Conservation (phyloP, 2,888 invertebrate species). For the Taphrorychus bicolor region DNA sequence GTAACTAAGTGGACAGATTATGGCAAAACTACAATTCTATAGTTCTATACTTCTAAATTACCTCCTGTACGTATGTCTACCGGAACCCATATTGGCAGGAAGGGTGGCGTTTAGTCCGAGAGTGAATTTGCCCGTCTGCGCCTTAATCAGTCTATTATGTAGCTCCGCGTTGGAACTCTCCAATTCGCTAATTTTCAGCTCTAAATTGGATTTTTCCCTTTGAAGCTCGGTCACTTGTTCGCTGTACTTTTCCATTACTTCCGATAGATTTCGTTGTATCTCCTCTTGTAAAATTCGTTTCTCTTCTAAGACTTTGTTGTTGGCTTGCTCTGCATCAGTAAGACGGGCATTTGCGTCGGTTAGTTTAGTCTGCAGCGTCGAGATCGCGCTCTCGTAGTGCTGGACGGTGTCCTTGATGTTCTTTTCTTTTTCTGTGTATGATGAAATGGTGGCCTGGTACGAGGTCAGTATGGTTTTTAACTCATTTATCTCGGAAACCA, state of each 20-base stretch:
- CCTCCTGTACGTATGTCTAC: conserved; percentile 13
- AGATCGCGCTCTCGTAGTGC: conserved; percentile 62
- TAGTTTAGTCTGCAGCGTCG: conserved; percentile 68
- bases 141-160: conserved; percentile 53
- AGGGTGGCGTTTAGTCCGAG: conserved; percentile 40
- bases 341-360: conserved; percentile 77
- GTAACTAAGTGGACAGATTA: too few species aligned
- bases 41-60: too few species aligned
- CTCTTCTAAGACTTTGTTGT: conserved; percentile 76
- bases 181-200: conserved; percentile 57
- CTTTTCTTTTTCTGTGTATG: conserved; percentile 50
- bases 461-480: conserved; percentile 59
- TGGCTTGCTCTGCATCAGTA: conserved; percentile 76
- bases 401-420: conserved; percentile 51
- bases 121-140: conserved; percentile 33
- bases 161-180: conserved; percentile 58
- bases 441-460: conserved; percentile 58
- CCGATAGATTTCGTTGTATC: conserved; percentile 56
- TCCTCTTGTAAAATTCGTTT: conserved; percentile 72
- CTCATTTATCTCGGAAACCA: conserved; percentile 60
- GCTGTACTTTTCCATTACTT: conserved; percentile 50
- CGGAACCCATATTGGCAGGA: conserved; percentile 27
- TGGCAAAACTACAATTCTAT: too few species aligned
- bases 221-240: conserved; percentile 51
- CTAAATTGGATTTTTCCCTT: conserved; percentile 62